Conservation (phyloP, 2,888 invertebrate species). For the Dermolepida albohirtum region DNA sequence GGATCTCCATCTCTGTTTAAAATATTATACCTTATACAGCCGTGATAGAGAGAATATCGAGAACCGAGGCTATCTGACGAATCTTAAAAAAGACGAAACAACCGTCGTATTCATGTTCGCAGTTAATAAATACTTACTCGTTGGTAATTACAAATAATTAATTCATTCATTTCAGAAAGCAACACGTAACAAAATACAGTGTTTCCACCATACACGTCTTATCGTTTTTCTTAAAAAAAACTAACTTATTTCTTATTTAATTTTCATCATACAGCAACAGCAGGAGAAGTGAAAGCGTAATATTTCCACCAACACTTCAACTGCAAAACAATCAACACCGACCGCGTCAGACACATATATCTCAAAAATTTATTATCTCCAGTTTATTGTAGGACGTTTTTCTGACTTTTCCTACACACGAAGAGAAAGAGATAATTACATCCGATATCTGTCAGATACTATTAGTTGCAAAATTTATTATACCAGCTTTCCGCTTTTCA, state of each 20-base stretch:
- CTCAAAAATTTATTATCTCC: slow-evolving; percentile 35
- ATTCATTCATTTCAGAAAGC: too few species aligned
- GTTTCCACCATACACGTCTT: too few species aligned
- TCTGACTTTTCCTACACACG: slow-evolving; percentile 2
- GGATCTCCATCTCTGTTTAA: too few species aligned
- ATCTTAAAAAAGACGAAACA: too few species aligned
- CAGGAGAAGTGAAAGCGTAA: background rate
- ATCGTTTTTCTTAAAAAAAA: too few species aligned
- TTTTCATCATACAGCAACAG: slow-evolving; percentile 14
- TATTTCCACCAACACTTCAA: slow-evolving; percentile 25
- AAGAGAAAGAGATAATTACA: slow-evolving; percentile 27
- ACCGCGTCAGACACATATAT: slow-evolving; percentile 33
- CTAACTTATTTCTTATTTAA: slow-evolving; percentile 24
- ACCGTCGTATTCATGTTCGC: too few species aligned
- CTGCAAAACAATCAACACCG: slow-evolving; percentile 35
- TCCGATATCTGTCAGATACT: slow-evolving; percentile 30
- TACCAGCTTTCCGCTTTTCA: background rate
- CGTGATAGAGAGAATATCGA: too few species aligned
- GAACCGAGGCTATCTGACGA: too few species aligned
- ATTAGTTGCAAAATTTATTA: slow-evolving; percentile 27
- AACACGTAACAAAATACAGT: too few species aligned
- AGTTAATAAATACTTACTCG: too few species aligned
- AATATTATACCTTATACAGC: too few species aligned
- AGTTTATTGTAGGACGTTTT: slow-evolving; percentile 22
- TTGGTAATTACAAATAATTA: too few species aligned